Evolutionary conservation across 2,888 invertebrate genomes (phyloP), one percentile per base, ranked within the genome.

Genomic region (Sthenelais limicola): DNA sequence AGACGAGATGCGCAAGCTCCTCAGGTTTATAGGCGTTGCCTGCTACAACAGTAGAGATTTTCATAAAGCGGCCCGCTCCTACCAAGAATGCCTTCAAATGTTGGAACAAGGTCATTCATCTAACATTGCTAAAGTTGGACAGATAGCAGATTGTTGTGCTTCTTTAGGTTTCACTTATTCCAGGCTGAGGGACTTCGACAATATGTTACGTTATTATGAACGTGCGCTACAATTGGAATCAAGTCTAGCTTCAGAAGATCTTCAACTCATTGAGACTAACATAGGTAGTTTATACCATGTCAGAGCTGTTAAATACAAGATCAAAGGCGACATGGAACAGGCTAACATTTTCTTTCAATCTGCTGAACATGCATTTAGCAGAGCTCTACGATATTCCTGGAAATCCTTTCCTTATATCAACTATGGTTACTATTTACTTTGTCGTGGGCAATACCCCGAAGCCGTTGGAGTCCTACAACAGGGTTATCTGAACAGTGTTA

Each of bases 241-340:
- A 12, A 51, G 72, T 24, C 71, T 76, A 1, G 54, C 74, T 0
- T n/a, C 38, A 0, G 76, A 76, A 35, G 76, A 76, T 43, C 58
- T 74, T 12, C 70, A 76, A 66, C 56, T 76, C 49, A 74, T 76
- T 18, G 73, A 73, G 51, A 76, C 76, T 2, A 76, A 76, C 62
- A 74, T 76, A 18, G 76, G 76, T n/a, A 76, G 76, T 51, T 68
- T 76, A 47, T 76, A 76, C 56, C 76, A 76, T 47, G 76, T 76
- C 28, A 72, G 72, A 35, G 74, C 76, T 43, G 74, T 73, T 3
- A 69, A 62, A 28, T 48, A 51, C 28, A 70, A 73, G 51, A 54
- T 67, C 18, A 18, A 62, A 9, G 73, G 74, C 12, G 51, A 48
- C 9, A 47, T 30, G n/a, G 71, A 47, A 18, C 38, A 48, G 24